A percentile compares a stretch with the other conserved stretches of the same genome.
Evolutionary conservation across 2,797 vertebrate species (phyloP).

Genomic region (Brachyalestes nurse): DNA sequence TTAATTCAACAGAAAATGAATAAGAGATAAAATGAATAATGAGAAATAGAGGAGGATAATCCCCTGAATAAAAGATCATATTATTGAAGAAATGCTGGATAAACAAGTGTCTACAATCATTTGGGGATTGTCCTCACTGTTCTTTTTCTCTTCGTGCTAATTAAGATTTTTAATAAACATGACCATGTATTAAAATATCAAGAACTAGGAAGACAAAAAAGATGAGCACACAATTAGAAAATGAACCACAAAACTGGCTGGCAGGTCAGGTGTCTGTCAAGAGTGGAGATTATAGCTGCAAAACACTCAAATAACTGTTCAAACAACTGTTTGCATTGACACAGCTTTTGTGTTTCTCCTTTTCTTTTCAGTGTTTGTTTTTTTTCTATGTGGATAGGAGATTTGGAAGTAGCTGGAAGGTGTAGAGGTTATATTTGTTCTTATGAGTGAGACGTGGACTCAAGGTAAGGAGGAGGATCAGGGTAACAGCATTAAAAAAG

Average conservation of each 20-base stretch:
- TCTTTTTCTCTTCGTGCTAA: too few species aligned
- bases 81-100: too few species aligned
- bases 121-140: too few species aligned
- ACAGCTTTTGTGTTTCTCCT: not conserved
- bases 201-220: not conserved
- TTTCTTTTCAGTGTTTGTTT: not conserved
- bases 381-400: not conserved
- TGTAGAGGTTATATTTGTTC: not conserved
- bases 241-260: not conserved
- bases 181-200: not conserved
- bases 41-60: too few species aligned
- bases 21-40: too few species aligned
- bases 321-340: not conserved
- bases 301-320: too few species aligned
- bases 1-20: too few species aligned
- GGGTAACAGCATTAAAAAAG: not conserved
- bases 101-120: too few species aligned
- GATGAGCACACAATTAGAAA: not conserved
- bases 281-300: not conserved
- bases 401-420: not conserved
- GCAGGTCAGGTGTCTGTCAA: not conserved
- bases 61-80: too few species aligned
- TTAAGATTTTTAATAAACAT: too few species aligned
- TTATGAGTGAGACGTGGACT: not conserved
- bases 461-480: not conserved